Conservation (phyloP, 2,888 invertebrate genomes). For the Dysmachus trigonus region DNA sequence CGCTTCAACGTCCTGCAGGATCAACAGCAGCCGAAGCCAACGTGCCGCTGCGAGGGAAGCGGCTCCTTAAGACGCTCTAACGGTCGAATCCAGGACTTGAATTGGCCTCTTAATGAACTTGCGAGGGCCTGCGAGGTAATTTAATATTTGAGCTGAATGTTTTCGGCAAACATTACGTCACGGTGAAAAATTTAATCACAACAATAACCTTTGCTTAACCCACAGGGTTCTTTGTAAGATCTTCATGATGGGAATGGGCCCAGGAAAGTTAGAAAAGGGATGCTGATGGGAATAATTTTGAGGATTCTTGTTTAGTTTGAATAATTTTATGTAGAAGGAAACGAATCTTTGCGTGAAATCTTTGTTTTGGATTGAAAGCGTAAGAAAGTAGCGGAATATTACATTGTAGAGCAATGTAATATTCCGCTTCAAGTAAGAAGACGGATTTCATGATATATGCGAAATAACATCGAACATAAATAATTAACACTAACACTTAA, state of each 20-base stretch:
- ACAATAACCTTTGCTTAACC: background rate
- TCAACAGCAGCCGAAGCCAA: background rate
- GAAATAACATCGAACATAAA: too few species aligned
- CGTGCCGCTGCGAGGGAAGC: background rate
- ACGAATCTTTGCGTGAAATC: background rate
- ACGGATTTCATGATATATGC: too few species aligned
- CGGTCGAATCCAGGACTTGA: background rate
- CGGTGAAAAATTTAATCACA: background rate
- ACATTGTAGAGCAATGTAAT: too few species aligned
- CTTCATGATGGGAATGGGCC: background rate
- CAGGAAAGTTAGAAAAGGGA: background rate
- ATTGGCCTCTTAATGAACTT: background rate
- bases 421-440: too few species aligned
- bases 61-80: background rate
- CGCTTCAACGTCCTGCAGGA: background rate
- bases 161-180: background rate
- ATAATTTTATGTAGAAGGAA: background rate
- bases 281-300: background rate
- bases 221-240: background rate
- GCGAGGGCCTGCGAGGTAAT: background rate
- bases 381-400: background rate
- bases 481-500: too few species aligned
- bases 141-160: conserved; percentile 11
- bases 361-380: background rate
- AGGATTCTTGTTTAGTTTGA: background rate